Base-by-base conservation (phyloP, 2,888 invertebrate species). In the Pediacus dermestoides region DNA sequence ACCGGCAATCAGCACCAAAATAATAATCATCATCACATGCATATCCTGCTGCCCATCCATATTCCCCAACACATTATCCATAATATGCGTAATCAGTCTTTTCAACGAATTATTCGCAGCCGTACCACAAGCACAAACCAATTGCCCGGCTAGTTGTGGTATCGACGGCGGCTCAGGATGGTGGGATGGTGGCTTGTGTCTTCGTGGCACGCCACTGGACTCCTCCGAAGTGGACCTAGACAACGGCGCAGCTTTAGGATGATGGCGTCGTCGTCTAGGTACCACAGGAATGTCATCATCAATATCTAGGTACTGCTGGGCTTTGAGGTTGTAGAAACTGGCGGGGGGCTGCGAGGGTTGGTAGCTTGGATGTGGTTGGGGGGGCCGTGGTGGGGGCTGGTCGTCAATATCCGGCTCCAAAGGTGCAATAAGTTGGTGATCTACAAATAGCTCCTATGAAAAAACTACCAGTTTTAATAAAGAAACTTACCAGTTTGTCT, bases 1-100 rank as follows among this genome's bases (percentile, higher is more conserved):
- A 9, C 84, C 85, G 33, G 86, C 85, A 21, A 90, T 78, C 46
- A 90, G 72, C 33, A 90, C 77, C 41, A 91, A 74, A 46, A 90
- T 77, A 59, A 89, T 82, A 38, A 88, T 82, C 55, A 88, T 73
- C 3, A 86, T 81, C 59, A 87, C 80, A 58, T 86, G 84, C 42
- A 84, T 73, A 58, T 86, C 82, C 44, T 82, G 80, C 53, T 85
- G 79, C 7, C 56, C 81, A 50, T 85, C 78, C 4, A 78, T 75
- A 30, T 76, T 76, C 46, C 76, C 74, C 27, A 81, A 70, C 46
- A 69, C 57, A 43, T 80, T 78, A 22, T 78, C 75, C 48, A 78
- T 77, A 44, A 82, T 73, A 46, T 80, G 74, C 39, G 76, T 73
- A 30, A 86, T 80, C 57, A 88, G 77, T 61, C 81, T 81, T 63